These are phyloP conservation scores for Drosophila aff. DNA, from an alignment of 1,140 invertebrate species.

Conservation along the genomic window DNA sequence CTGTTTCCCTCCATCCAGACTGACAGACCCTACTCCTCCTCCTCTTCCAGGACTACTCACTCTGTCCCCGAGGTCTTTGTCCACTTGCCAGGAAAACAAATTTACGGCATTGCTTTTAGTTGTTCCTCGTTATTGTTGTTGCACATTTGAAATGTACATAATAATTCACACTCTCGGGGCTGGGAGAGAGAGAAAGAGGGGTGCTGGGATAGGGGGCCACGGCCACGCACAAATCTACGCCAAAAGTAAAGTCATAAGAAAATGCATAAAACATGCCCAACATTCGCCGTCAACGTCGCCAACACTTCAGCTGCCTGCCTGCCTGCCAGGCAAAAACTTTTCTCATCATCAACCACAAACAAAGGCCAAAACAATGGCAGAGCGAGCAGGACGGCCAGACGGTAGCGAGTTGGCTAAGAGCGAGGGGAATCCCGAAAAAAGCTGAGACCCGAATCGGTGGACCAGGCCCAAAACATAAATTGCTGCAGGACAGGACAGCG, in stretches of 20 bases:
- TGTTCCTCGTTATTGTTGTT: constrained; percentile 70
- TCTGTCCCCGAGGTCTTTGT: constrained; percentile 41
- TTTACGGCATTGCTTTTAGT: constrained; percentile 81
- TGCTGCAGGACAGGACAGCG: constrained; percentile 65
- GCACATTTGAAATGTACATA: constrained; percentile 82
- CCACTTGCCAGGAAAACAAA: constrained; percentile 69
- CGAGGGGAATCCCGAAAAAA: constrained; percentile 31
- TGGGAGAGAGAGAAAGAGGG: not conserved
- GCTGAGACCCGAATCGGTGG: constrained; percentile 55
- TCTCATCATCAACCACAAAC: constrained; percentile 84
- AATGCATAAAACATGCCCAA: constrained; percentile 81
- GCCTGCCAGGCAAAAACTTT: constrained; percentile 80
- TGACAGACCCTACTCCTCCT: not conserved
- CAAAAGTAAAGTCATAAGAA: constrained; percentile 82
- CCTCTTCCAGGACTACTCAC: constrained; percentile 16
- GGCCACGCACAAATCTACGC: constrained; percentile 57
- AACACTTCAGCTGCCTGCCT: constrained; percentile 73
- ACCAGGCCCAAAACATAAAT: constrained; percentile 77
- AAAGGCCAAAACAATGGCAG: constrained; percentile 77
- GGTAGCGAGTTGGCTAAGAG: constrained; percentile 2
- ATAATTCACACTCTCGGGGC: constrained; percentile 67
- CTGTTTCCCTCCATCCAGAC: not conserved
- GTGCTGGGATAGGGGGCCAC: constrained; percentile 26
- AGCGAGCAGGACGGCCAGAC: constrained; percentile 11
- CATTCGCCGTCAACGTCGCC: constrained; percentile 75